phyloP scores from a whole-genome alignment of 2,888 invertebrate genomes.

The Notocelia uddmanniana region DNA sequence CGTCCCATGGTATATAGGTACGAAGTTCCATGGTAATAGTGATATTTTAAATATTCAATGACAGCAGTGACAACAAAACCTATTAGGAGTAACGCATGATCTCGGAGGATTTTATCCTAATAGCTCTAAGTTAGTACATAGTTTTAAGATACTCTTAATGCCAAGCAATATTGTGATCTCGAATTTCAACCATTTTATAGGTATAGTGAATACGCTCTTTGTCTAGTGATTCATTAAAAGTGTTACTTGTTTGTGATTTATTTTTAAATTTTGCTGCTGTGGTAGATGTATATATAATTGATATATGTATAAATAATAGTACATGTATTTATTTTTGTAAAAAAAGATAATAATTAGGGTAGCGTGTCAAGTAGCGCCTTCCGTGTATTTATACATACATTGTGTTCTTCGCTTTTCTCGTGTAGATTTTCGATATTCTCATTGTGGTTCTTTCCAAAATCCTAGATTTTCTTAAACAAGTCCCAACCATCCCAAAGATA shows the following conservation, averaged over 20 bases:
- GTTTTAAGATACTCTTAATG: conserved; percentile 69
- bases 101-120: conserved; percentile 52
- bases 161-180: conserved; percentile 84
- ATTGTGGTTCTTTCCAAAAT: conserved; percentile 34
- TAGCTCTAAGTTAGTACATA: conserved; percentile 49
- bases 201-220: conserved; percentile 35
- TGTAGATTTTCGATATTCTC: conserved; percentile 42
- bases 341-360: conserved; percentile 25
- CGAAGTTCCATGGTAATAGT: too few species aligned
- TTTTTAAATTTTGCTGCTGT: conserved; percentile 43
- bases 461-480: neutral
- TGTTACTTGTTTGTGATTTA: conserved; percentile 38
- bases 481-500: neutral
- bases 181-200: conserved; percentile 54
- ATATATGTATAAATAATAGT: conserved; percentile 38
- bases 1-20: conserved; percentile 32
- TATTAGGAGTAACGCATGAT: conserved; percentile 52
- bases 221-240: conserved; percentile 42
- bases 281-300: conserved; percentile 41
- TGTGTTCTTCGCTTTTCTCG: conserved; percentile 37
- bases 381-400: conserved; percentile 12
- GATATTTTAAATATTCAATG: conserved; percentile 26
- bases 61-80: conserved; percentile 27
- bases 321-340: conserved; percentile 39
- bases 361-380: conserved; percentile 33